A percentile compares a stretch with the other conserved stretches of the same genome.
Conservation (phyloP, 2,113 vertebrate genomes). For the Pelodiscus sinensis region DNA sequence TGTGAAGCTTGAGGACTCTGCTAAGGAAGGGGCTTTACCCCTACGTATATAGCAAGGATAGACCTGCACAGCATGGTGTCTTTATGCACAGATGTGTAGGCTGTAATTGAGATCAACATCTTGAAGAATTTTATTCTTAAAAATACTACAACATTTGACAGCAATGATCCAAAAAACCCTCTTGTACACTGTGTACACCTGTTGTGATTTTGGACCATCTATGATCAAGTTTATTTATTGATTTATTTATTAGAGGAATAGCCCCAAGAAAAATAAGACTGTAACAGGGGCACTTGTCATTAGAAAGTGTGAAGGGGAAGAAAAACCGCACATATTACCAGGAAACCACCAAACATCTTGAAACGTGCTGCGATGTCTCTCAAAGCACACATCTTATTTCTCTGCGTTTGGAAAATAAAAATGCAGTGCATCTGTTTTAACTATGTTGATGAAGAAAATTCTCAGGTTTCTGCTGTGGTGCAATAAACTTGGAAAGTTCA, state of each 20-base stretch:
- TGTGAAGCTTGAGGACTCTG: not conserved
- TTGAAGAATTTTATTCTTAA: not conserved
- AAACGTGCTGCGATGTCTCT: not conserved
- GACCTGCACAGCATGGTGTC: accelerated
- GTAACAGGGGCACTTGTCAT: not conserved
- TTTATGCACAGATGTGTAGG: not conserved
- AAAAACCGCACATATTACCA: not conserved
- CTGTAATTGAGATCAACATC: accelerated
- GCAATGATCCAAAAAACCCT: not conserved
- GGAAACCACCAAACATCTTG: not conserved
- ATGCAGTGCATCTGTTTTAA: conserved; percentile 43
- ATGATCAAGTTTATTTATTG: not conserved
- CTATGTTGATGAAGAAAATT: not conserved
- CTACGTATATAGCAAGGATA: not conserved
- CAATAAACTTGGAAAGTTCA: conserved; percentile 9
- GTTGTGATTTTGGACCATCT: not conserved
- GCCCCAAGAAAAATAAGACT: not conserved
- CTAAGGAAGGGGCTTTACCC: not conserved
- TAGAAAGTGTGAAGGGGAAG: conserved; percentile 14
- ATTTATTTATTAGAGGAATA: not conserved
- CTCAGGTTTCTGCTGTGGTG: not conserved
- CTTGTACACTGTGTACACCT: not conserved
- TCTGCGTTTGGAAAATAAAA: conserved; percentile 31
- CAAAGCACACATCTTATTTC: conserved; percentile 33
- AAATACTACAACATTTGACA: not conserved